Percentiles rank a stretch among this genome's conserved stretches.
These are phyloP conservation scores for Drosophila stalkeri DNA, from an alignment of 2,888 invertebrate species.

Conservation along the genomic window DNA sequence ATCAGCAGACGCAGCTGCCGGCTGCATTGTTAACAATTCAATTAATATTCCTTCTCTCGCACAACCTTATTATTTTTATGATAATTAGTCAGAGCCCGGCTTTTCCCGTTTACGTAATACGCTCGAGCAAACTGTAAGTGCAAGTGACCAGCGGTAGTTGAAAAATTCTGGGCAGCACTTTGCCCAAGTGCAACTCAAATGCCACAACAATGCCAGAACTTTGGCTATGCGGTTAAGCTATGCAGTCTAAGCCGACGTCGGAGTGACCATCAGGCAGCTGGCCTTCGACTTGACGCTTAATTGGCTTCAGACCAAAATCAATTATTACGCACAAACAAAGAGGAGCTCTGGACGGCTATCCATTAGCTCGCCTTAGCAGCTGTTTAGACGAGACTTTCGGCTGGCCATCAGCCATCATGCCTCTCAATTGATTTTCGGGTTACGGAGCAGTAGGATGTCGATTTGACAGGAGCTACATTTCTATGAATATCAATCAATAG, in stretches of 20 bases:
- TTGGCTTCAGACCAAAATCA: slow-evolving; percentile 63
- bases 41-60: slow-evolving; percentile 50
- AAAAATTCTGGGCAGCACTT: slow-evolving; percentile 4
- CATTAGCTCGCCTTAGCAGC: slow-evolving; percentile 22
- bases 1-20: slow-evolving; percentile 52
- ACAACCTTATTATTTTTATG: slow-evolving; percentile 71
- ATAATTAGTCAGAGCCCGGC: slow-evolving; percentile 63
- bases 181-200: slow-evolving; percentile 30
- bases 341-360: slow-evolving; percentile 16
- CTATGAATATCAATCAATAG: background rate
- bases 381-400: background rate
- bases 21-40: slow-evolving; percentile 64
- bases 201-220: slow-evolving; percentile 49
- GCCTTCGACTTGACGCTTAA: slow-evolving; percentile 37
- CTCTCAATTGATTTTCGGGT: slow-evolving; percentile 5
- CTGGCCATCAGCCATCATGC: background rate
- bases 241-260: slow-evolving; percentile 23
- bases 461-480: background rate
- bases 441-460: background rate
- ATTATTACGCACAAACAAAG: slow-evolving; percentile 59
- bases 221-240: slow-evolving; percentile 25
- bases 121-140: background rate
- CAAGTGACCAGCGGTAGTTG: background rate
- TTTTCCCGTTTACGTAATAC: slow-evolving; percentile 20
- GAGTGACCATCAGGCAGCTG: slow-evolving; percentile 7